These are phyloP conservation scores for Oreonectes daqikongensis DNA, from an alignment of 2,797 vertebrate genomes.

Conservation along the genomic window DNA sequence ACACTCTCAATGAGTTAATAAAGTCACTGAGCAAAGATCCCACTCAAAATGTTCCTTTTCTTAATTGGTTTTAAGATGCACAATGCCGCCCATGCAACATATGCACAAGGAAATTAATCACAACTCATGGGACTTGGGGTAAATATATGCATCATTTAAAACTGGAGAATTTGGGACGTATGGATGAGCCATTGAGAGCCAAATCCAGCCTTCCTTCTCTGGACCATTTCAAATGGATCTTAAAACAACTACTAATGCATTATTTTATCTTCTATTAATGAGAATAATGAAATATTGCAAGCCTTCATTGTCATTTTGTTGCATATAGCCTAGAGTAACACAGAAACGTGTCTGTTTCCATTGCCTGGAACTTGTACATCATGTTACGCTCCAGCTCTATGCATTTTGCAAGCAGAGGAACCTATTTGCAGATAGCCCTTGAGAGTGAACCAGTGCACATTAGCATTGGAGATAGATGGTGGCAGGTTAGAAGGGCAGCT, in stretches of 20 bases:
- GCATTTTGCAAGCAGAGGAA: constrained; percentile 38
- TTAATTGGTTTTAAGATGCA: constrained; percentile 62
- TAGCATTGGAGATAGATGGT: constrained; percentile 58
- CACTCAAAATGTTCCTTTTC: constrained; percentile 10
- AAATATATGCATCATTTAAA: constrained; percentile 70
- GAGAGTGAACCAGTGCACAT: constrained; percentile 50
- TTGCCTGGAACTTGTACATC: constrained; percentile 12
- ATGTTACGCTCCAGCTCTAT: constrained; percentile 9
- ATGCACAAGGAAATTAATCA: constrained; percentile 72
- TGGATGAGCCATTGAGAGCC: constrained; percentile 9
- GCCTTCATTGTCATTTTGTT: neutral
- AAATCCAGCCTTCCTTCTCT: constrained; percentile 71
- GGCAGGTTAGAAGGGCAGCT: constrained; percentile 62
- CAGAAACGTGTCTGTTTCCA: constrained; percentile 18
- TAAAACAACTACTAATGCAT: constrained; percentile 12
- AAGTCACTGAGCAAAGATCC: neutral
- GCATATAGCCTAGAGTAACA: neutral
- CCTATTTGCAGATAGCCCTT: constrained; percentile 50
- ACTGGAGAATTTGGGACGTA: constrained; percentile 61
- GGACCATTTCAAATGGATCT: constrained; percentile 1
- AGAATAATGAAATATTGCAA: neutral
- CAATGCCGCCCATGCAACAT: constrained; percentile 57
- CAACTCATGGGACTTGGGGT: constrained; percentile 55
- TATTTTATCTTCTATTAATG: constrained; percentile 12
- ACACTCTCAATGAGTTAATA: neutral